These are phyloP conservation scores for Furcula furcula DNA, from an alignment of 2,888 invertebrate species.

Conservation along the genomic window DNA sequence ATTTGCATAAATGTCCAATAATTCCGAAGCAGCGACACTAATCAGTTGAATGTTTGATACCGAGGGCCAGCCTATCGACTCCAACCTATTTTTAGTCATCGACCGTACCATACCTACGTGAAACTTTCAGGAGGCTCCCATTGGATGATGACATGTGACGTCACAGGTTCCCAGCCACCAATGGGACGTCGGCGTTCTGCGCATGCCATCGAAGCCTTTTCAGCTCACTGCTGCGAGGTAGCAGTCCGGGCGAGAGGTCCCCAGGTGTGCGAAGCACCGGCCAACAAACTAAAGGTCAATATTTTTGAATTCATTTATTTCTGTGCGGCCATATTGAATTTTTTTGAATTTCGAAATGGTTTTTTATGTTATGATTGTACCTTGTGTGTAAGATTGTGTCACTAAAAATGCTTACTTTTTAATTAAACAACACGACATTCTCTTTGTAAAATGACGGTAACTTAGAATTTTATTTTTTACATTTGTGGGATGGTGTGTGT, in stretches of 20 bases:
- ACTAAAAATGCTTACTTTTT: no score
- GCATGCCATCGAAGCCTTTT: constrained; percentile 62
- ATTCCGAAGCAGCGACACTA: constrained; percentile 21
- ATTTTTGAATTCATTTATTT: constrained; percentile 32
- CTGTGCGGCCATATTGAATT: constrained; percentile 40
- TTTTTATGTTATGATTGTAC: background rate
- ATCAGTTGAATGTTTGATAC: constrained; percentile 34
- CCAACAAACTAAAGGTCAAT: constrained; percentile 64
- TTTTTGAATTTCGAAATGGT: constrained; percentile 13
- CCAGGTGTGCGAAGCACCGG: constrained; percentile 75
- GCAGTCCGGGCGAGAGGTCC: constrained; percentile 74
- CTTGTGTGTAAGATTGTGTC: background rate
- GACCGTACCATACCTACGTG: constrained; percentile 75
- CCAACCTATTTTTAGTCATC: constrained; percentile 72
- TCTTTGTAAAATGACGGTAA: no score
- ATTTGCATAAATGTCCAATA: constrained; percentile 24
- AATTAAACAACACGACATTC: no score
- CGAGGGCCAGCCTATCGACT: constrained; percentile 28
- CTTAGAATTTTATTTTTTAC: constrained; percentile 9
- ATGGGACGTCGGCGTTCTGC: constrained; percentile 47
- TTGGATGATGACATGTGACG: constrained; percentile 65
- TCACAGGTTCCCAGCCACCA: constrained; percentile 60
- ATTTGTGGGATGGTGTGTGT: constrained; percentile 21
- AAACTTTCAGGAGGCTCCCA: constrained; percentile 61
- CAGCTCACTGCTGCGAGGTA: constrained; percentile 44